These are phyloP conservation scores for Coenonympha glycerion DNA, from an alignment of 2,888 invertebrate genomes.

Conservation along the genomic window DNA sequence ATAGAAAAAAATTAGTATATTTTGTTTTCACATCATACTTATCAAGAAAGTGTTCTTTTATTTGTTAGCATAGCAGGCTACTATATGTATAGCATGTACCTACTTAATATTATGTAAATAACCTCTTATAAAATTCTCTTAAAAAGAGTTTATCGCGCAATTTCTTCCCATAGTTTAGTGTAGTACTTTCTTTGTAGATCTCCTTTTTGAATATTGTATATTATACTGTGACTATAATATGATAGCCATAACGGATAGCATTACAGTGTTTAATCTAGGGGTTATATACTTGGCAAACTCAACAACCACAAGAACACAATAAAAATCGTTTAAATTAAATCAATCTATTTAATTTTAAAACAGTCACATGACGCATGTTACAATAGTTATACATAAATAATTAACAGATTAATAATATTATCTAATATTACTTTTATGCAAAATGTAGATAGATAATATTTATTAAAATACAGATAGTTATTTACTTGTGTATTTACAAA, in stretches of 20 bases:
- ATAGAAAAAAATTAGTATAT: neutral
- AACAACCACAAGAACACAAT: neutral
- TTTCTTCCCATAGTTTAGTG: too few relatives aligned
- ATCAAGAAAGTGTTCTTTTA: too few relatives aligned
- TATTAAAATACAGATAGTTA: too few relatives aligned
- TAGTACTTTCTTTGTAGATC: too few relatives aligned
- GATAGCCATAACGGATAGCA: too few relatives aligned
- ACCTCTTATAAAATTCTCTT: too few relatives aligned
- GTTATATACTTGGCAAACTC: neutral
- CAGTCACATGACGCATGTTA: constrained; percentile 2
- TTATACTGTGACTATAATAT: too few relatives aligned
- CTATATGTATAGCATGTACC: too few relatives aligned
- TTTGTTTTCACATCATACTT: neutral
- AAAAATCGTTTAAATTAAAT: constrained; percentile 2
- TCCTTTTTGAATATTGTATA: too few relatives aligned
- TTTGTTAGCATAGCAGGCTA: too few relatives aligned
- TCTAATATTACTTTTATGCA: constrained; percentile 21
- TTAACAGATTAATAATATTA: constrained; percentile 24
- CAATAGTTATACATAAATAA: constrained; percentile 23
- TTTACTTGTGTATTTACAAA: constrained; percentile 29
- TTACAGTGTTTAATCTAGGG: neutral
- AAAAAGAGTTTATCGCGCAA: too few relatives aligned
- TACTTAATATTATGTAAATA: too few relatives aligned
- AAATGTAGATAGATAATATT: constrained; percentile 10
- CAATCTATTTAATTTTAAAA: constrained; percentile 13